These are phyloP conservation scores for Protomyctophum bolini DNA, from an alignment of 2,113 vertebrate species.

Conservation along the genomic window DNA sequence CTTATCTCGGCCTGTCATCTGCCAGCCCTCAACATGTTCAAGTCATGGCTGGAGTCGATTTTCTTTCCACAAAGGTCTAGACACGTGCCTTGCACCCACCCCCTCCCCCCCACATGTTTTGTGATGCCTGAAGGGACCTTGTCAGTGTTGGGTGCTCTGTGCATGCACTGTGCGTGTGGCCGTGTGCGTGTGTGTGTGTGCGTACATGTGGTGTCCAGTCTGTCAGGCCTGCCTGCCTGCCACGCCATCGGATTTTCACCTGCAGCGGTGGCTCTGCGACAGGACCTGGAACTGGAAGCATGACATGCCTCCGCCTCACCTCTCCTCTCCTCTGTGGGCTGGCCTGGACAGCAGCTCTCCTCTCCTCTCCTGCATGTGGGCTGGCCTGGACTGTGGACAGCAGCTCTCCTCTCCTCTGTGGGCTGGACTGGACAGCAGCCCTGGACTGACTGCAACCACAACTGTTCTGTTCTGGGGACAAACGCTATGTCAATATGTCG, in stretches of 20 bases:
- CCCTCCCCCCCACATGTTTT: not conserved
- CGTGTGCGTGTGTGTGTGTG: not conserved
- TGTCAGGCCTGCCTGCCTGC: conserved; percentile 52
- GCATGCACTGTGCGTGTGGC: too few relatives aligned
- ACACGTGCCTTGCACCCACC: too few relatives aligned
- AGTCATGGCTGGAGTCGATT: conserved; percentile 10
- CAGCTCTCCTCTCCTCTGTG: not conserved
- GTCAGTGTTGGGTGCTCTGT: conserved; percentile 17
- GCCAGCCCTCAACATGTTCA: not conserved
- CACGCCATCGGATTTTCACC: conserved; percentile 52
- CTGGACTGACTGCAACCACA: conserved; percentile 38
- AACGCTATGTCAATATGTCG: conserved; percentile 70
- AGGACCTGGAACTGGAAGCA: conserved; percentile 51
- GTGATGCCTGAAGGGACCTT: conserved; percentile 28
- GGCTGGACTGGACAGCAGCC: conserved; percentile 22
- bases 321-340: conserved; percentile 8
- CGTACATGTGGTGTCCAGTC: conserved; percentile 13
- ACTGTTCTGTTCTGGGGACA: conserved; percentile 66
- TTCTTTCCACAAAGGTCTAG: conserved; percentile 14
- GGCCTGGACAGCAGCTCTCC: not conserved
- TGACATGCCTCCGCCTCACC: conserved; percentile 34
- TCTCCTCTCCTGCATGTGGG: too few relatives aligned
- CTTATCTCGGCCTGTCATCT: conserved; percentile 7
- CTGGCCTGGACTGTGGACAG: not conserved
- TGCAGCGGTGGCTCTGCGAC: conserved; percentile 44